Percentiles rank a stretch among this genome's conserved stretches.
Conservation (phyloP, 1,140 invertebrate genomes). For the Thaumatotibia leucotreta region DNA sequence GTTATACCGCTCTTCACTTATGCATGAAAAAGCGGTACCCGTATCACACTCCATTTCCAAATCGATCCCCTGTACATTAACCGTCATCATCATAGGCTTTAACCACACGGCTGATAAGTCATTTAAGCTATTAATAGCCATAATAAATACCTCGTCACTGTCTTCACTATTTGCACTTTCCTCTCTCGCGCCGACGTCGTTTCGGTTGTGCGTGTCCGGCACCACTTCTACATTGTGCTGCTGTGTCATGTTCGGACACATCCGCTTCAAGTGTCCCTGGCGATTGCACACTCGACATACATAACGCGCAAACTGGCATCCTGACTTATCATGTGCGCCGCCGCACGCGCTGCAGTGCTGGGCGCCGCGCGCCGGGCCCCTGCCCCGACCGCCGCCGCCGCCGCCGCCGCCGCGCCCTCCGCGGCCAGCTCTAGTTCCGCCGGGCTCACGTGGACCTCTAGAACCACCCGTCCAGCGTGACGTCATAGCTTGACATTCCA, state of each 20-base stretch:
- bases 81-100: neutral
- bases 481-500: no score
- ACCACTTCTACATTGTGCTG: neutral
- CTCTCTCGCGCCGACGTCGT: neutral
- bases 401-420: neutral
- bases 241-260: neutral
- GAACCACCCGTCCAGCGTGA: no score
- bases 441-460: no score
- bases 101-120: neutral
- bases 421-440: neutral
- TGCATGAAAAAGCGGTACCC: neutral
- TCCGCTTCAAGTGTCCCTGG: neutral
- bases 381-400: neutral
- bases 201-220: neutral
- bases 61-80: neutral
- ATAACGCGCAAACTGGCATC: neutral
- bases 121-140: neutral
- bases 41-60: slow-evolving; percentile 10
- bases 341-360: neutral
- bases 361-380: neutral
- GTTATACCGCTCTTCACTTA: neutral
- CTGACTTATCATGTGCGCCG: neutral
- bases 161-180: neutral
- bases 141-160: slow-evolving; percentile 1
- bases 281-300: slow-evolving; percentile 1